Percentiles rank a stretch among this genome's conserved stretches.
These are phyloP conservation scores for Hirtodrosophila trivittata DNA, from an alignment of 2,888 invertebrate genomes.

Conservation along the genomic window DNA sequence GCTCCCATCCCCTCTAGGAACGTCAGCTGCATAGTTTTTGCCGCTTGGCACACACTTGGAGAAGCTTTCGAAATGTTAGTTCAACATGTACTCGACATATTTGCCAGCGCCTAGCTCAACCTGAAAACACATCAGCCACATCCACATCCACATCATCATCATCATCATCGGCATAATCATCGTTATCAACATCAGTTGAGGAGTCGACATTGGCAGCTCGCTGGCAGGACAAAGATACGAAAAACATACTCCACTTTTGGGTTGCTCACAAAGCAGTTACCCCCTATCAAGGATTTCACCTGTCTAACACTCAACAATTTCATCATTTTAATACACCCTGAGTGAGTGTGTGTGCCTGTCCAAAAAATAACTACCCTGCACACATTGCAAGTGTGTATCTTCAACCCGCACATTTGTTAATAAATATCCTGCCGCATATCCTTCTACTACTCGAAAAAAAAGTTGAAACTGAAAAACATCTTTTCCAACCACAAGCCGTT, in stretches of 20 bases:
- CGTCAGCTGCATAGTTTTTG: constrained; percentile 53
- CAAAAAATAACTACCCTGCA: constrained; percentile 18
- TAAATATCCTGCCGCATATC: constrained; percentile 34
- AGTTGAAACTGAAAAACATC: not conserved
- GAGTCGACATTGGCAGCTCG: constrained; percentile 12
- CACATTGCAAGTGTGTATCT: constrained; percentile 18
- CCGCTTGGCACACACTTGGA: constrained; percentile 70
- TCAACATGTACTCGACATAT: constrained; percentile 77
- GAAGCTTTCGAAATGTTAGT: constrained; percentile 74
- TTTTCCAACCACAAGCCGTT: constrained; percentile 5
- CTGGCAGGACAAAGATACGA: constrained; percentile 18
- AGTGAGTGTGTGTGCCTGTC: not conserved
- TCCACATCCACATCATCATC: constrained; percentile 17
- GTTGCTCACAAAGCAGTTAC: constrained; percentile 4
- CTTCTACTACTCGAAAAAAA: not conserved
- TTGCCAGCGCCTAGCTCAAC: constrained; percentile 62
- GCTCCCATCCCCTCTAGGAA: constrained; percentile 4
- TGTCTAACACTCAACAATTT: constrained; percentile 54
- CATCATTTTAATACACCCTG: constrained; percentile 60
- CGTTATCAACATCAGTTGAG: constrained; percentile 34
- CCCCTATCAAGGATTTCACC: constrained; percentile 22
- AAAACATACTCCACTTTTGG: constrained; percentile 23
- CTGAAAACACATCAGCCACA: constrained; percentile 10
- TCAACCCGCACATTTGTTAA: constrained; percentile 31
- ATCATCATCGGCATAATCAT: constrained; percentile 34